phyloP scores from a whole-genome alignment of 1,140 invertebrate species.

The Bicyclus anynana region DNA sequence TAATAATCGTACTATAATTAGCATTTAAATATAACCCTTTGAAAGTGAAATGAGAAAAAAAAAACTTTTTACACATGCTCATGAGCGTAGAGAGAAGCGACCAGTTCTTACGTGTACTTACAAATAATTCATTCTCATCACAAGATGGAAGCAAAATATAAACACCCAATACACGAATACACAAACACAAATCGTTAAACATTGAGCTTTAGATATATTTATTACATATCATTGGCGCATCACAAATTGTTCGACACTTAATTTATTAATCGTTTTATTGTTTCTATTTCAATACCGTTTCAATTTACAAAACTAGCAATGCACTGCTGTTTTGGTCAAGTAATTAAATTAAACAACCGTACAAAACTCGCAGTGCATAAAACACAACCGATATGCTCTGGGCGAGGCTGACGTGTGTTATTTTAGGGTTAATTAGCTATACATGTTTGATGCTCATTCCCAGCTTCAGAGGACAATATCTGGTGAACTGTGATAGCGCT shows the following conservation, averaged over 20 bases:
- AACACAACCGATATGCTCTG: slow-evolving; percentile 37
- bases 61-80: no score
- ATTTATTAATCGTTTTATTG: background rate
- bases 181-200: background rate
- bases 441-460: slow-evolving; percentile 11
- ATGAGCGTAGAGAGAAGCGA: no score
- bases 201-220: background rate
- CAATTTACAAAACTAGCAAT: background rate
- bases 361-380: background rate
- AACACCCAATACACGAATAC: background rate
- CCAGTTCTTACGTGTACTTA: no score
- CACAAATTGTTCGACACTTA: background rate
- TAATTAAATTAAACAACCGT: background rate
- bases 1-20: no score
- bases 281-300: background rate
- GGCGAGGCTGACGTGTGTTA: slow-evolving; percentile 40
- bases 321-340: background rate
- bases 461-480: slow-evolving; percentile 3
- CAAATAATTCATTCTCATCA: no score
- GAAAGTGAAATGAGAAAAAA: no score
- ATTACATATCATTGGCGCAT: background rate
- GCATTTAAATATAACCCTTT: no score
- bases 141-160: no score
- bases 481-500: slow-evolving; percentile 1
- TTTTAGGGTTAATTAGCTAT: slow-evolving; percentile 45